These are phyloP conservation scores for Pterophyllum scalare DNA, from an alignment of 2,113 vertebrate species.

Conservation along the genomic window DNA sequence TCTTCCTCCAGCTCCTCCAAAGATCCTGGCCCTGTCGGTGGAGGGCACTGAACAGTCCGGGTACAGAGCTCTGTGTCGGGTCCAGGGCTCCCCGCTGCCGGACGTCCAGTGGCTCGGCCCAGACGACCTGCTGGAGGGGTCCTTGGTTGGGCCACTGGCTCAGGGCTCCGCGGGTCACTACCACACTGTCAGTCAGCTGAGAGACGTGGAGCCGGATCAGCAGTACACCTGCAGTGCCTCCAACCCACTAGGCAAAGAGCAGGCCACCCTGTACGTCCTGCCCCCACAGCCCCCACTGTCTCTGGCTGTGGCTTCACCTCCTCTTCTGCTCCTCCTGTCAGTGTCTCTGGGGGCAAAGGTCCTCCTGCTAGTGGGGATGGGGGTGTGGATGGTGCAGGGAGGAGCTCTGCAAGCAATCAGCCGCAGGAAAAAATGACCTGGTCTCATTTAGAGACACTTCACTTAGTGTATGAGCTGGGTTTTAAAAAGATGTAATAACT, in stretches of 20 bases:
- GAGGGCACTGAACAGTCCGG: conserved; percentile 73
- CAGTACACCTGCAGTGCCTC: conserved; percentile 90
- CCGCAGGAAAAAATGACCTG: conserved; percentile 49
- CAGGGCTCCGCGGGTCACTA: conserved; percentile 51
- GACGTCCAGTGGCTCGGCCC: conserved; percentile 85
- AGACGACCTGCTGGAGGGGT: conserved; percentile 63
- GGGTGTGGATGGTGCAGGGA: conserved; percentile 62
- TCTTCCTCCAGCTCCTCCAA: conserved; percentile 83
- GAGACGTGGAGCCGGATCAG: conserved; percentile 79
- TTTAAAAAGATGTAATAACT: background rate
- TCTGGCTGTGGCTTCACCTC: background rate
- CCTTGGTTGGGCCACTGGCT: conserved; percentile 10
- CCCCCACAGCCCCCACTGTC: conserved; percentile 11
- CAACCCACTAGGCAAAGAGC: conserved; percentile 80
- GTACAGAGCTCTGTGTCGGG: conserved; percentile 85
- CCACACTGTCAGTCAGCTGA: conserved; percentile 84
- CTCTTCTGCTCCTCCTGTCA: conserved; percentile 70
- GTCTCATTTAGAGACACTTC: background rate
- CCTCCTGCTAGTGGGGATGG: conserved; percentile 70
- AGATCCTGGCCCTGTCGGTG: conserved; percentile 86
- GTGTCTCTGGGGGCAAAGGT: conserved; percentile 74
- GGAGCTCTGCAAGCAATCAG: conserved; percentile 12
- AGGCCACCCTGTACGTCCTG: conserved; percentile 78
- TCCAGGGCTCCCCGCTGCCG: conserved; percentile 88
- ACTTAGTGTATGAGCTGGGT: background rate